Conservation (phyloP, 2,113 vertebrate genomes). For the Hucho hucho region DNA sequence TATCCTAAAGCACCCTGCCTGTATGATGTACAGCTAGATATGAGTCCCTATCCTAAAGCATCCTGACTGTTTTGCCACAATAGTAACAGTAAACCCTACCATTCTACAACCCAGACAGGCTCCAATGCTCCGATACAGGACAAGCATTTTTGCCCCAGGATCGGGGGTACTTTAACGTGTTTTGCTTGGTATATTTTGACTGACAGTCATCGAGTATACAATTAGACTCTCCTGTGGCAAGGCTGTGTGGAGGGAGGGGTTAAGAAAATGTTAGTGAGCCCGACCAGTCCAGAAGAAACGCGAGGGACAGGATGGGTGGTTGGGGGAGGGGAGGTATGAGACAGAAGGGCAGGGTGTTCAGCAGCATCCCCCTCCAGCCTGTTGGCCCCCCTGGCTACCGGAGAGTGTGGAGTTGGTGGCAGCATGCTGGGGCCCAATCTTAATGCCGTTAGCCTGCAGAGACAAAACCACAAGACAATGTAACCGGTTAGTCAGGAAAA, state of each 20-base stretch:
- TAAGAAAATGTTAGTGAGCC: constrained; percentile 86
- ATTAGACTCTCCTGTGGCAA: constrained; percentile 76
- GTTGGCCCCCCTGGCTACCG: constrained; percentile 93
- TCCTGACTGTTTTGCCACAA: constrained; percentile 70
- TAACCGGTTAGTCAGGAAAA: neutral
- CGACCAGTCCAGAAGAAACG: constrained; percentile 82
- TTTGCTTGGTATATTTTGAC: constrained; percentile 75
- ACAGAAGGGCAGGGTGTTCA: constrained; percentile 74
- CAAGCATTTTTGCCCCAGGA: constrained; percentile 27
- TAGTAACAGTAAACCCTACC: constrained; percentile 78
- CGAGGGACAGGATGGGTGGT: constrained; percentile 14
- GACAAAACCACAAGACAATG: constrained; percentile 39
- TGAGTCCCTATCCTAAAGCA: constrained; percentile 79
- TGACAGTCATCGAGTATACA: constrained; percentile 79
- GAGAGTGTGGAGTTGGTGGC: constrained; percentile 90
- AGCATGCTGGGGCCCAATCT: constrained; percentile 98
- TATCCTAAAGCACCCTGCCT: too few relatives aligned
- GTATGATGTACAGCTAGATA: neutral
- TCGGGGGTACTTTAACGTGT: constrained; percentile 34
- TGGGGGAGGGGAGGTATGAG: constrained; percentile 9
- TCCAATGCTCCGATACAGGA: constrained; percentile 82
- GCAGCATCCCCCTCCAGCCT: constrained; percentile 97
- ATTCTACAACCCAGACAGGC: constrained; percentile 39
- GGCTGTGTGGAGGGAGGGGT: constrained; percentile 69
- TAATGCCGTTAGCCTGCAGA: constrained; percentile 96